Base-by-base conservation (phyloP, 2,888 invertebrate species). In the Teleogryllus oceanicus region DNA sequence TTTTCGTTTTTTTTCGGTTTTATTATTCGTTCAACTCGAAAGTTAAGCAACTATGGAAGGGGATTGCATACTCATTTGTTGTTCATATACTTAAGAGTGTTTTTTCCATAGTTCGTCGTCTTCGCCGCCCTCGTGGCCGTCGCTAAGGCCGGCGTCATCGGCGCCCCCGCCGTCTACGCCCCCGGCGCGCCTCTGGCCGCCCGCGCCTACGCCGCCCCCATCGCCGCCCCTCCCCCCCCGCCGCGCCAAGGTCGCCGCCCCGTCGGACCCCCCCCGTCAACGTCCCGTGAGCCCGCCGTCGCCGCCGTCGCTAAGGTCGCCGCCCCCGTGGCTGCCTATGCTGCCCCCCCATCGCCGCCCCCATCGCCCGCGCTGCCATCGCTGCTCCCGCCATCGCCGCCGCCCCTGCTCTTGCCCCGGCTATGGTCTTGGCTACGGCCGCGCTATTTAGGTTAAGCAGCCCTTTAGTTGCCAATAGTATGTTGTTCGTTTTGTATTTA, bases 91-190 rank as follows among this genome's bases (percentile, higher is more conserved):
- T 62, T 1, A 13, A 18, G 16, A 13, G n/a, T 62, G 16, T 62
- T 62, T 8, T 8, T n/a, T 62, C 62, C n/a, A 62, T 62, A 83
- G 83, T 79, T 83, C 78, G 74, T 83, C 82, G 81, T 83, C 82
- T 81, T 83, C 82, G 81, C 83, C 82, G 84, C 84, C 81, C 80
- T 81, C 81, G 82, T 83, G 82, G 83, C 83, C 76, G 82, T 80
- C 76, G 83, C 83, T 20, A 78, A 77, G 78, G 80, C 81, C 50
- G 81, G 81, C 74, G 74, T 78, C 76, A 75, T 81, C 74, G 82
- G 80, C 74, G 80, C 78, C 20, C 80, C 80, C 75, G 78, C 78
- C 50, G 80, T 80, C 77, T 74, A 74, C 75, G 80, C 80, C 81
- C 80, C 82, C 21, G 81, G 81, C 79, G 16, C 78, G 13, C 76